Evolutionary conservation across 2,888 invertebrate species (phyloP), one percentile per base, ranked within the genome.

Genomic region (Agonum fuliginosum): DNA sequence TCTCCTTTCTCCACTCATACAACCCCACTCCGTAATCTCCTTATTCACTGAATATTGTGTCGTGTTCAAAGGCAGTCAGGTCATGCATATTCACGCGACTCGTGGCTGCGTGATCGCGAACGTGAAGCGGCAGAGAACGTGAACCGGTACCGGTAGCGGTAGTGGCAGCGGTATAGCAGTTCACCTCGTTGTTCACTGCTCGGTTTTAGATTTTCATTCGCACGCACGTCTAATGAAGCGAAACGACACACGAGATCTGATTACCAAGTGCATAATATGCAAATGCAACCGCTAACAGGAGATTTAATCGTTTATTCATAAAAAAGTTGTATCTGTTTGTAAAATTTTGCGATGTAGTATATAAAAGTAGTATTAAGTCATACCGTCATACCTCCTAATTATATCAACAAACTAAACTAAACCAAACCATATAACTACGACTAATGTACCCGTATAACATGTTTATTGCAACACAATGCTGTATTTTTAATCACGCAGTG

Each of bases 191-290:
- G 10, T n/a, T 24, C 27, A 10, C 14, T 62, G 27, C 58, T 30
- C 58, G 14, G n/a, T 10, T 30, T 27, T 3, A 62, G 30, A 62
- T 62, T 62, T 62, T 30, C 58, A 30, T 27, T 62, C 54, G 27
- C 58, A 62, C 58, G 58, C 58, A 62, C 58, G 58, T 17, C 30
- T 62, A 62, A 62, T 62, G 12, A 62, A 62, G 30, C 58, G 30
- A 30, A 54, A 54, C 54, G 22, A n/a, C 12, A 54, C 54, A 24
- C 54, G 54, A 54, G 24, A 54, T 54, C 54, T 54, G 54, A 54
- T 54, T 54, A 54, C 54, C n/a, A 37, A 37, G 6, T 37, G 8
- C 8, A 37, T 37, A 37, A 37, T 37, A 8, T n/a, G n/a, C n/a
- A n/a, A n/a, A n/a, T n/a, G n/a, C n/a, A n/a, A n/a, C n/a, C n/a